Evolutionary conservation across 2,888 invertebrate genomes (phyloP), one percentile per base, ranked within the genome.

Genomic region (Leptura quadrifasciata): DNA sequence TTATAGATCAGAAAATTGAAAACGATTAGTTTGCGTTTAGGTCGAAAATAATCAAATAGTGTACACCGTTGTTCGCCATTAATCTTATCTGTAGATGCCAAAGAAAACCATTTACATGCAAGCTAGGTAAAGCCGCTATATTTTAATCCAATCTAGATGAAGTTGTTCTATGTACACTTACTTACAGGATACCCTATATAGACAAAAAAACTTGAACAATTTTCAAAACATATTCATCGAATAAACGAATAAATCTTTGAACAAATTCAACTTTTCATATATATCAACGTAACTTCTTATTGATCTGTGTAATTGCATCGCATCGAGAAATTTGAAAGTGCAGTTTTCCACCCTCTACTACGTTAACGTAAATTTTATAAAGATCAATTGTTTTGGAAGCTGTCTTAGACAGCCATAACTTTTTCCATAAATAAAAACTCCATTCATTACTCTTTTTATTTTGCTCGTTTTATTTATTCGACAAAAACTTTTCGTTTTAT

Each of bases 381-480:
- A 69, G 31, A 35, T 39, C 63, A 18, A 18, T 31, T 69, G 69
- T 69, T 58, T 39, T 27, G 21, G 47, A 31, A 31, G 57, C 24
- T 39, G 58, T 35, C 58, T 39, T 39, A 69, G 58, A 35, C 58
- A 69, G 58, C 69, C n/a, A 69, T 39, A 69, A 69, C 69, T 69
- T 69, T 35, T n/a, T 58, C 69, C 69, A 69, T 58, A 58, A 58
- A 69, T 58, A 69, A 69, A 69, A 69, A 69, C 69, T 69, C 58
- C 2, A 69, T 58, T 69, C 69, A 69, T 69, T 69, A 69, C 20
- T 69, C 69, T 69, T 69, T 58, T 58, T 69, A 69, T 58, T 58
- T 69, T 17, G 63, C 58, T 58, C 39, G 21, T 58, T 58, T 58
- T 69, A 69, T 69, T 69, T 69, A 69, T 69, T 31, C 69, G 39